phyloP scores from a whole-genome alignment of 2,888 invertebrate species.

The Cynaeus angustus region DNA sequence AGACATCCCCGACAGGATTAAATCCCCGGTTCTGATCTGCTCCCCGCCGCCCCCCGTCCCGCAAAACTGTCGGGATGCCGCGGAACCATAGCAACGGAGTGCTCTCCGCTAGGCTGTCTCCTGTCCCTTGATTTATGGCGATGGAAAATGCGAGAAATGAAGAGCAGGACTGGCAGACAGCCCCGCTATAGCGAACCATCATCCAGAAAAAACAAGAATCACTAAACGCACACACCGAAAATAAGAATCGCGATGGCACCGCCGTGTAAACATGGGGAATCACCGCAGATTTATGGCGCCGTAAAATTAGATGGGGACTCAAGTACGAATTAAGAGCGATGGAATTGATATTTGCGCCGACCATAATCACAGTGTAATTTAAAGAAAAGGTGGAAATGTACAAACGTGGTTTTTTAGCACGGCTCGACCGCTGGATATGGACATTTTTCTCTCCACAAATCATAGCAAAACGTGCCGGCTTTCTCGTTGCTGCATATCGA shows the following conservation, averaged over 20 bases:
- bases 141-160: slow-evolving; percentile 74
- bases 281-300: slow-evolving; percentile 48
- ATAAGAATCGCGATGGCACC: slow-evolving; percentile 36
- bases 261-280: slow-evolving; percentile 47
- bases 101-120: slow-evolving; percentile 72
- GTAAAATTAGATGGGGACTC: slow-evolving; percentile 1
- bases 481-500: slow-evolving; percentile 9
- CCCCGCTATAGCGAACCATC: slow-evolving; percentile 59
- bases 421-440: too few relatives aligned
- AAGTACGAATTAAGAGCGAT: not conserved
- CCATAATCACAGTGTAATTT: too few relatives aligned
- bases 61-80: slow-evolving; percentile 72
- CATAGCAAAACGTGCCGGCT: slow-evolving; percentile 8
- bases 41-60: slow-evolving; percentile 57
- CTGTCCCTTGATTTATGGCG: slow-evolving; percentile 74
- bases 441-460: slow-evolving; percentile 17
- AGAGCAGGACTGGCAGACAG: slow-evolving; percentile 72
- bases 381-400: too few relatives aligned
- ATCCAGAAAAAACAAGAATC: slow-evolving; percentile 58
- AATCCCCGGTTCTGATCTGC: slow-evolving; percentile 71
- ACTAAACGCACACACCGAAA: slow-evolving; percentile 14
- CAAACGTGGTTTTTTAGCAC: too few relatives aligned
- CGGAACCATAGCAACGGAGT: slow-evolving; percentile 73
- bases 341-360: not conserved
- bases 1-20: slow-evolving; percentile 71